These are phyloP conservation scores for Pangasianodon gigas DNA, from an alignment of 2,113 vertebrate genomes.

Conservation along the genomic window DNA sequence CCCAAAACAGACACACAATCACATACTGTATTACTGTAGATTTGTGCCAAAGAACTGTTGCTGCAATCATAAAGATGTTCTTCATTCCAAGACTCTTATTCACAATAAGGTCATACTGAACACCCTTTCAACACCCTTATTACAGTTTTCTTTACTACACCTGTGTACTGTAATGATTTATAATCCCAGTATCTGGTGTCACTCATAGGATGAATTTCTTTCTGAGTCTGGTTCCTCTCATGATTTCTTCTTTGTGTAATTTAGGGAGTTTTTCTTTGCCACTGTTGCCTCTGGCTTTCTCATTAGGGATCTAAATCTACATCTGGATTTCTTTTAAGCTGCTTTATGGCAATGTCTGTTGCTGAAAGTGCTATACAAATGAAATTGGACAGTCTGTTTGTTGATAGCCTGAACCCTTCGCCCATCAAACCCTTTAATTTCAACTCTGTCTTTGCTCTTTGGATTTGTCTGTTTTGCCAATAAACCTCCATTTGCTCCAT, in stretches of 20 bases:
- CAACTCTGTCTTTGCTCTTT: not conserved
- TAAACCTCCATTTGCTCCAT: not conserved
- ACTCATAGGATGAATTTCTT: not conserved
- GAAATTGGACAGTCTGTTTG: not conserved
- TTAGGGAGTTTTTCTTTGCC: not conserved
- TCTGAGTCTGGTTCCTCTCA: not conserved
- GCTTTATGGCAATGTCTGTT: not conserved
- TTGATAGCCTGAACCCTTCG: not conserved
- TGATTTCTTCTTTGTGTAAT: not conserved
- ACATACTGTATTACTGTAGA: no score
- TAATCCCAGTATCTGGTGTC: not conserved
- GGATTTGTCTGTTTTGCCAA: not conserved
- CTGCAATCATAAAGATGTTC: no score
- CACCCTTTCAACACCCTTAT: no score
- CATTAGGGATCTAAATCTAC: not conserved
- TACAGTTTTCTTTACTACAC: not conserved
- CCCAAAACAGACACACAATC: no score
- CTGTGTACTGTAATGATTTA: not conserved
- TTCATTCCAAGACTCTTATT: no score
- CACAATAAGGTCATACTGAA: no score
- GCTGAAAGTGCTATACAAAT: not conserved
- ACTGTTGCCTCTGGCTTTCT: not conserved
- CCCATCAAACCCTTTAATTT: not conserved
- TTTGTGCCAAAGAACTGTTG: no score
- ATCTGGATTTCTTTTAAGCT: conserved; percentile 5